Base-by-base conservation (phyloP, 2,797 vertebrate genomes). In the Euthynnus affinis region DNA sequence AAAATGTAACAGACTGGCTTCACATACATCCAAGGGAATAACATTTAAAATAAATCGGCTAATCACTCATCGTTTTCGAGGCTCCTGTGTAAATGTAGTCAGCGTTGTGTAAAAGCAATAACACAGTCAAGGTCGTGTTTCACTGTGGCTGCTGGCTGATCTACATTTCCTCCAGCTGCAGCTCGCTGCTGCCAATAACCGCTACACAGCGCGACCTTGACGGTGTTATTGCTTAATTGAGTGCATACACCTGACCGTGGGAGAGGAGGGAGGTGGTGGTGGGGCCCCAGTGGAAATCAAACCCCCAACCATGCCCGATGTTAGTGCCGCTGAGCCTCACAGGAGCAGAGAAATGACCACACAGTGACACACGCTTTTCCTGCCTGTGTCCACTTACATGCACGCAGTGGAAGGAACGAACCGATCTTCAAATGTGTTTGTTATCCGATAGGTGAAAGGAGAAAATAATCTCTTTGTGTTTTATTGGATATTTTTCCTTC, bases 161-260 rank as follows among this genome's bases (percentile, higher is more conserved):
- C 79, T 83, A 58, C 86, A 80, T 81, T 82, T 84, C 80, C 71
- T 88, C 66, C 76, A 81, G 80, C 75, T 82, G 67, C 71, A 76
- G 20, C 42, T 56, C 52, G 3, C 23, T 20, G 80, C 79, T 84
- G 86, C 87, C 85, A 86, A 40, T 42, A 82, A 76, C 60, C 51
- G 4, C 46, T 18, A 60, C 17, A 0, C 44, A 27, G 27, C 10
- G 13, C 14, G 78, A 88, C 88, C 88, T 91, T 87, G 23, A 74
- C 17, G 44, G 71, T 59, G 81, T 71, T 72, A 52, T 29, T 74
- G 81, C 67, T 67, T 83, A 68, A 86, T 75, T 61, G 74, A 85
- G 72, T 66, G 60, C 22, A 8, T 18, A 81, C 65, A 88, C 80
- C 83, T 85, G 85, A 79, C 66, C 5, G 74, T 37, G 63, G 9